These are phyloP conservation scores for Acipenser transmontanus DNA, from an alignment of 2,797 vertebrate species.

Conservation along the genomic window DNA sequence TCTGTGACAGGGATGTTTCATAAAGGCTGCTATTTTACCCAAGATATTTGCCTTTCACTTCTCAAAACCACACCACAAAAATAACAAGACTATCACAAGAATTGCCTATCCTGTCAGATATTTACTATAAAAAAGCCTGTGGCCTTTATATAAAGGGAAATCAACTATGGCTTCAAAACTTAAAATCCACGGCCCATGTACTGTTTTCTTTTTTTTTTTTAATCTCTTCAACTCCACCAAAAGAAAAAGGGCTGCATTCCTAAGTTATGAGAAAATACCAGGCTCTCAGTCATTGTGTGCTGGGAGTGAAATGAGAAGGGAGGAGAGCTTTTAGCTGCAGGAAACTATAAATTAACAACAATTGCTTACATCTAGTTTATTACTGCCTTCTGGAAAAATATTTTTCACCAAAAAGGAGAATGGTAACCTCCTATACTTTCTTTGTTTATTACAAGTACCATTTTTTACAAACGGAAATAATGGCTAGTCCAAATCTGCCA, in stretches of 20 bases:
- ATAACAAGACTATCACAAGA: too few relatives aligned
- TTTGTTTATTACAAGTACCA: not conserved
- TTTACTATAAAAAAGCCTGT: too few relatives aligned
- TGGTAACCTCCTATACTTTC: not conserved
- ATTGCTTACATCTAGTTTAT: not conserved
- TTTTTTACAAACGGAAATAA: too few relatives aligned
- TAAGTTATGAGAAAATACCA: slow-evolving; percentile 25
- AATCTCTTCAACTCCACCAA: not conserved
- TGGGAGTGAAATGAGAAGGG: slow-evolving; percentile 4
- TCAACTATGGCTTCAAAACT: too few relatives aligned
- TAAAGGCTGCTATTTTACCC: too few relatives aligned
- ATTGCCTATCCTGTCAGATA: too few relatives aligned
- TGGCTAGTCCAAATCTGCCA: too few relatives aligned
- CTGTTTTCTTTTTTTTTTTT: slow-evolving; percentile 22
- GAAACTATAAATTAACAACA: slow-evolving; percentile 15
- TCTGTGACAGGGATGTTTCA: too few relatives aligned
- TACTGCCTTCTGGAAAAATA: slow-evolving; percentile 6
- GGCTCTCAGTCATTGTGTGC: slow-evolving; percentile 11
- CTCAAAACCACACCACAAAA: too few relatives aligned
- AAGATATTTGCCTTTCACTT: too few relatives aligned
- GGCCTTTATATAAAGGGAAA: too few relatives aligned
- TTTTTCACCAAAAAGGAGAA: not conserved
- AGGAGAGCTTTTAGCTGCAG: slow-evolving; percentile 16
- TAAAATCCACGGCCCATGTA: slow-evolving; percentile 17
- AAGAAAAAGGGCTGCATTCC: slow-evolving; percentile 24